Evolutionary conservation across 2,113 vertebrate genomes (phyloP).

Genomic region (Brachyhypopomus gauderio): DNA sequence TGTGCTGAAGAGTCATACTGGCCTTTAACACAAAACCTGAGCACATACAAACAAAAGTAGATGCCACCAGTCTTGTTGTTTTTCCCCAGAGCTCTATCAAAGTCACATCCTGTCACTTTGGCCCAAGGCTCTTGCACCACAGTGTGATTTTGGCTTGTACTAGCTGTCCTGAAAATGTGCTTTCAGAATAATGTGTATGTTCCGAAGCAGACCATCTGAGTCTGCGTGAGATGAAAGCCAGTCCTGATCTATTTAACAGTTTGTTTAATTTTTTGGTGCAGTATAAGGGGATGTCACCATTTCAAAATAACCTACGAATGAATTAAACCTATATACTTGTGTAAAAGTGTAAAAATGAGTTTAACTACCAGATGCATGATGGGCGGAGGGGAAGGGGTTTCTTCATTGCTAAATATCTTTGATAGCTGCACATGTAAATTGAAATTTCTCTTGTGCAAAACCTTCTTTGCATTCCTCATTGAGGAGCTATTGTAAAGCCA

Average conservation of each 20-base stretch:
- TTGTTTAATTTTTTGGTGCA: too few species aligned
- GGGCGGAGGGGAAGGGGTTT: too few species aligned
- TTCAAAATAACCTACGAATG: too few species aligned
- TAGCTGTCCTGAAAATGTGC: not conserved
- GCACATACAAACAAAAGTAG: not conserved
- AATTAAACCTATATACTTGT: too few species aligned
- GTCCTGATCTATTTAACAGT: too few species aligned
- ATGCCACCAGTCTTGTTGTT: not conserved
- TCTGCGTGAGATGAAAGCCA: too few species aligned
- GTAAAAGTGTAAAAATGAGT: too few species aligned
- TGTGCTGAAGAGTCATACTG: not conserved
- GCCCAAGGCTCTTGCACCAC: not conserved
- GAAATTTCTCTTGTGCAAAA: not conserved
- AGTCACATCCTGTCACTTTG: not conserved
- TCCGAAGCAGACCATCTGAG: too few species aligned
- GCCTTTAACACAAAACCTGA: not conserved
- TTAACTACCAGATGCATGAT: too few species aligned
- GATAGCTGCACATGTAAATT: not conserved
- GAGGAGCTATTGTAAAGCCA: slow-evolving; percentile 45
- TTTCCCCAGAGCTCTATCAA: not conserved
- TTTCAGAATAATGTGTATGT: not conserved
- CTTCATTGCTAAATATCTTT: not conserved
- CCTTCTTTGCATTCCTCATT: slow-evolving; percentile 10
- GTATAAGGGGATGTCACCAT: too few species aligned
- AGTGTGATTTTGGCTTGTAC: not conserved